A percentile compares a stretch with the other conserved stretches of the same genome.
These are phyloP conservation scores for Crotophaga sulcirostris DNA, from an alignment of 2,113 vertebrate species.

Conservation along the genomic window DNA sequence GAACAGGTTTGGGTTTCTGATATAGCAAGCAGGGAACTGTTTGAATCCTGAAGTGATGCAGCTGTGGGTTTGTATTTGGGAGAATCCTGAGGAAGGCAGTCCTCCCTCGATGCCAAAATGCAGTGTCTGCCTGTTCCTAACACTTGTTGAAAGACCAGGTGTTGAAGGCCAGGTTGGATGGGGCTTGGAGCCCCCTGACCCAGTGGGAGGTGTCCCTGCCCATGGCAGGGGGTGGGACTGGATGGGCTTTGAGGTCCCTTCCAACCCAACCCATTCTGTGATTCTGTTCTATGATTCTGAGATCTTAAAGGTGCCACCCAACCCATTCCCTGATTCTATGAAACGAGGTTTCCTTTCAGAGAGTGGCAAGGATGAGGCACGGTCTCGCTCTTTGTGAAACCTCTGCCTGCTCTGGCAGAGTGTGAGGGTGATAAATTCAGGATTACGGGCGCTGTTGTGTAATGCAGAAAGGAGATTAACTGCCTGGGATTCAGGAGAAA, in stretches of 20 bases:
- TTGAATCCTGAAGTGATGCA: neutral
- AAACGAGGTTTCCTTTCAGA: neutral
- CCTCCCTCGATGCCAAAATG: neutral
- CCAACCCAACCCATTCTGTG: too few relatives aligned
- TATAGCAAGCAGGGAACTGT: rapidly evolving
- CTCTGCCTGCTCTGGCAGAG: neutral
- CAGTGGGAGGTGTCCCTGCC: too few relatives aligned
- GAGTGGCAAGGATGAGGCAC: neutral
- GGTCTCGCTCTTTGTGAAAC: neutral
- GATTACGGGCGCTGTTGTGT: neutral
- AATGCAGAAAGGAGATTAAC: conserved; percentile 19
- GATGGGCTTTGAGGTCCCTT: too few relatives aligned
- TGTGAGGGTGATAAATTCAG: neutral
- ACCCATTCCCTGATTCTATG: too few relatives aligned
- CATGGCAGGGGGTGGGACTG: too few relatives aligned
- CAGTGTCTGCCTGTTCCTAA: neutral
- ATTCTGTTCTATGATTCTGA: too few relatives aligned
- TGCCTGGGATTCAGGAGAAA: neutral
- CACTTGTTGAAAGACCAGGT: neutral
- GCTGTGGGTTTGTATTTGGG: neutral
- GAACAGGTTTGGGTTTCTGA: rapidly evolving
- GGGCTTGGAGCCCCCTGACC: too few relatives aligned
- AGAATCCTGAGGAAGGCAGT: neutral
- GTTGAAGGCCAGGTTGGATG: too few relatives aligned
- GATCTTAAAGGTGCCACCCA: too few relatives aligned